These are phyloP conservation scores for Apoderus coryli DNA, from an alignment of 2,888 invertebrate species.

Conservation along the genomic window DNA sequence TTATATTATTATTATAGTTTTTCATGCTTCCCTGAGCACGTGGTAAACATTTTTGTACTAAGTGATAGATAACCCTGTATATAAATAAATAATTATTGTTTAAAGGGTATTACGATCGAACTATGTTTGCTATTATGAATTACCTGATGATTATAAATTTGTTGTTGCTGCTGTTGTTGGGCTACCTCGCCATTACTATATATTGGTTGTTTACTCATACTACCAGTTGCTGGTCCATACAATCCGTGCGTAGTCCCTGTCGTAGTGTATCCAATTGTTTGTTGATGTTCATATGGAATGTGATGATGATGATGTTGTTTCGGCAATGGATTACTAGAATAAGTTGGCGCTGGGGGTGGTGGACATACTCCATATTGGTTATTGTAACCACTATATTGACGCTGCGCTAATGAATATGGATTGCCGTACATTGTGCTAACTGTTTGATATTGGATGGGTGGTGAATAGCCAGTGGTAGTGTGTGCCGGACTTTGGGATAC, in stretches of 20 bases:
- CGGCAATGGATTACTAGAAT: conserved; percentile 22
- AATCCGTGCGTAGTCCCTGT: conserved; percentile 22
- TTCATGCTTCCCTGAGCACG: too few relatives aligned
- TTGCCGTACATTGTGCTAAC: conserved; percentile 26
- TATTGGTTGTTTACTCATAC: conserved; percentile 13
- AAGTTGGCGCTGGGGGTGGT: conserved; percentile 24
- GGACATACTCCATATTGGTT: conserved; percentile 23
- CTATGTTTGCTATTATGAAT: too few relatives aligned
- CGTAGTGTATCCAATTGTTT: conserved; percentile 16
- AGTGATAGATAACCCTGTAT: too few relatives aligned
- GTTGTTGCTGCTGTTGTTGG: conserved; percentile 28
- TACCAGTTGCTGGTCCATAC: conserved; percentile 17
- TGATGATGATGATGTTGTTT: conserved; percentile 21
- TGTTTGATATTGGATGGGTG: conserved; percentile 29
- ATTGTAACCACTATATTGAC: conserved; percentile 24
- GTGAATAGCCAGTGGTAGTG: conserved; percentile 20
- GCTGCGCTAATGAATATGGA: conserved; percentile 18
- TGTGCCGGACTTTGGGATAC: conserved; percentile 19
- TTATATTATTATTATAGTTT: too few relatives aligned
- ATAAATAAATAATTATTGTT: too few relatives aligned
- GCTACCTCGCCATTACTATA: conserved; percentile 28
- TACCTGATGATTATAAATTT: too few relatives aligned
- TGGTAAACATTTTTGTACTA: too few relatives aligned
- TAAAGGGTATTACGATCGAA: too few relatives aligned
- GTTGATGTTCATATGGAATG: conserved; percentile 24